Evolutionary conservation across 2,797 vertebrate species (phyloP).

Genomic region (Gymnoscopelus braueri): DNA sequence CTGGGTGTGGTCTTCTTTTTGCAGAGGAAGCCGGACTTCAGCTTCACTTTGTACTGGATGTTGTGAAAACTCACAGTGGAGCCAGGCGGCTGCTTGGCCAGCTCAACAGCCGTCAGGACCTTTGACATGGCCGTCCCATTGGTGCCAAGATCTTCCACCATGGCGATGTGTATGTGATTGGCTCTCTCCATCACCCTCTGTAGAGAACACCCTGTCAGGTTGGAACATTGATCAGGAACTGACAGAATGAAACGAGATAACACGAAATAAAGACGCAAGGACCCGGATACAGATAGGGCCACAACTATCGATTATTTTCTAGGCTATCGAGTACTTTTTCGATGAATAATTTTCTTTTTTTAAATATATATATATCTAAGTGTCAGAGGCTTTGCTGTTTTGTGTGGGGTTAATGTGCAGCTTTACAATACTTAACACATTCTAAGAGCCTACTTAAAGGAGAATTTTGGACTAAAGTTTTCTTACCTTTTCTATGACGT

Average conservation of each 20-base stretch:
- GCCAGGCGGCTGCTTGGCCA: conserved; percentile 47
- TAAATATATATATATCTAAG: no score
- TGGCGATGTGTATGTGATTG: conserved; percentile 69
- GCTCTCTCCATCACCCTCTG: conserved; percentile 55
- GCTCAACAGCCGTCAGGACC: conserved; percentile 16
- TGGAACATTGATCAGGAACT: background rate
- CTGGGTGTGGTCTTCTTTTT: conserved; percentile 50
- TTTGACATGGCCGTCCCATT: conserved; percentile 63
- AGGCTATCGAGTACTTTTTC: no score
- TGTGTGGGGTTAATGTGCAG: no score
- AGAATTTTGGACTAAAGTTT: no score
- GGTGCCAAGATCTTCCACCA: conserved; percentile 63
- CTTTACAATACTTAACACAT: no score
- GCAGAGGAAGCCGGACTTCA: conserved; percentile 63
- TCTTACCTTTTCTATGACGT: no score
- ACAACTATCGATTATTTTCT: no score
- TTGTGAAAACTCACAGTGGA: conserved; percentile 83
- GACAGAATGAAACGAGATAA: background rate
- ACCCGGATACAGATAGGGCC: no score
- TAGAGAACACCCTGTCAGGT: conserved; percentile 3
- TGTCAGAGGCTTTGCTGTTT: no score
- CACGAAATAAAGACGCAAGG: no score
- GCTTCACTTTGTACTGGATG: conserved; percentile 76
- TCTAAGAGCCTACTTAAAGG: no score
- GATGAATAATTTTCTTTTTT: no score